Evolutionary conservation across 1,140 invertebrate species (phyloP).

Genomic region (Drosophila pectinifera): DNA sequence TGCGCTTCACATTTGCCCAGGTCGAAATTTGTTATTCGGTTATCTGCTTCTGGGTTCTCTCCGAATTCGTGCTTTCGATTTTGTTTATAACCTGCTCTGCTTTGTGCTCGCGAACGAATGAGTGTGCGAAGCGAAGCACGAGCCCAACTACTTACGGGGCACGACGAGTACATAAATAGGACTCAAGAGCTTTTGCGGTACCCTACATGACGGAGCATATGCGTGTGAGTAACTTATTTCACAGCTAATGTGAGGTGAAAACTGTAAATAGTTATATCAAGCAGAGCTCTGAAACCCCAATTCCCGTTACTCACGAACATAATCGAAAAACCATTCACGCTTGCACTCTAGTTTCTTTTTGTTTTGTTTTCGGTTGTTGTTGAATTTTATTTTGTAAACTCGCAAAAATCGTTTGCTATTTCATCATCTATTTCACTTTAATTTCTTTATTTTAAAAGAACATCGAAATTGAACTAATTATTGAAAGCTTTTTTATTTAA

Average conservation of each 20-base stretch:
- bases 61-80: conserved; percentile 72
- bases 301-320: no score
- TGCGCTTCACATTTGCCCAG: conserved; percentile 60
- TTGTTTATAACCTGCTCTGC: conserved; percentile 80
- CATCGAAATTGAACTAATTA: no score
- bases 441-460: no score
- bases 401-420: no score
- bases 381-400: no score
- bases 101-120: conserved; percentile 43
- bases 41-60: conserved; percentile 48
- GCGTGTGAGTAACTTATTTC: not conserved
- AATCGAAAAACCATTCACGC: no score
- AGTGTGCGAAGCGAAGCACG: conserved; percentile 18
- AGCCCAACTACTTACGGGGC: conserved; percentile 1
- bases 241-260: no score
- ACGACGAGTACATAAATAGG: conserved; percentile 22
- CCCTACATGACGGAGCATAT: conserved; percentile 35
- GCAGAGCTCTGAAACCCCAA: no score
- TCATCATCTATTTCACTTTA: no score
- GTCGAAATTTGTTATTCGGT: conserved; percentile 51
- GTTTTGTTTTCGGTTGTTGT: no score
- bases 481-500: not conserved
- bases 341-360: no score
- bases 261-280: no score
- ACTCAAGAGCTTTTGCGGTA: conserved; percentile 57